Base-by-base conservation (phyloP, 2,113 vertebrate genomes). In the Plecotus auritus region DNA sequence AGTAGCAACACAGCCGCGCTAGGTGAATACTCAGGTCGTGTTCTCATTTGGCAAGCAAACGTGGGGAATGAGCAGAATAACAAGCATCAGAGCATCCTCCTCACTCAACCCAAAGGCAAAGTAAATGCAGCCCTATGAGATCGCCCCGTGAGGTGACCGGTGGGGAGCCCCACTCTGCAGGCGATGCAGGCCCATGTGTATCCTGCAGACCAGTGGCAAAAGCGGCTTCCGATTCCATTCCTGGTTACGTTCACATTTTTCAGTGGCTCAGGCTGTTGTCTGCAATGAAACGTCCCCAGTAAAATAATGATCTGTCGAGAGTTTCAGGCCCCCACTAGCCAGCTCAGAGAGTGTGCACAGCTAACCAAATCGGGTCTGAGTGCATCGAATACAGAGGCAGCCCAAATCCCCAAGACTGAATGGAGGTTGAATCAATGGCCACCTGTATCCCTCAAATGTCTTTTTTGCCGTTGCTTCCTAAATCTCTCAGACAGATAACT, bases 251-350 rank as follows among this genome's bases (percentile, higher is more conserved):
- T 84, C 14, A n/a, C 67, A 32, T 61, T 85, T 94, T 72, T 32
- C 66, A 61, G 77, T 66, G 28, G 7, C 70, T 72, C 28, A 30
- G 70, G 13, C 9, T 95, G 14, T 28, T 88, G 56, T 72, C 45
- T 87, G 11, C 23, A 93, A 40, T 83, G 72, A 95, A 91, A 83
- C 30, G 5, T 70, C 74, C 32, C 28, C 67, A 42, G 37, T 85
- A 69, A 93, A 95, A 94, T 32, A 77, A 77, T 85, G n/a, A 90
- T 42, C 85, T 28, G 59, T 35, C 47, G 69, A 80, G 67, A 97
- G 45, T 84, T 81, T 73, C 37, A 49, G 14, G 26, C 45, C 28
- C 4, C 28, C 20, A 81, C 89, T 4, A 91, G 87, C 14, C 74
- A 94, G 40, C 67, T 91, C n/a, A 59, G 94, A 89, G 9, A 85